Conservation (phyloP, 2,113 vertebrate genomes). For the Piprites chloris region DNA sequence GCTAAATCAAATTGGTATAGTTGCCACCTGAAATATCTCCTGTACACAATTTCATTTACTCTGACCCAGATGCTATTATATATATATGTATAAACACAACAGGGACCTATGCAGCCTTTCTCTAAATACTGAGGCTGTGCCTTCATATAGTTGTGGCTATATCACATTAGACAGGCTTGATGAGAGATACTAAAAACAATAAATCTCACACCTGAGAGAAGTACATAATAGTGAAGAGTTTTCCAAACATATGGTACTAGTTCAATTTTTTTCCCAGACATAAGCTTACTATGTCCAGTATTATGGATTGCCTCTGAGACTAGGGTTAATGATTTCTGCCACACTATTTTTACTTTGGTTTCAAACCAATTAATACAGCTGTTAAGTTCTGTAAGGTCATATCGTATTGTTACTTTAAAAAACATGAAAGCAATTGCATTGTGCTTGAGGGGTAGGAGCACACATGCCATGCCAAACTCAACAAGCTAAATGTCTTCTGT, state of each 20-base stretch:
- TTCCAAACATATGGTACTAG: not conserved
- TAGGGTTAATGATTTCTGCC: not conserved
- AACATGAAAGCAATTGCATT: not conserved
- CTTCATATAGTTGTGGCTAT: not conserved
- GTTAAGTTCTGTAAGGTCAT: constrained; percentile 32
- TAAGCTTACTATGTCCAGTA: not conserved
- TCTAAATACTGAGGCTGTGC: not conserved
- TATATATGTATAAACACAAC: not conserved
- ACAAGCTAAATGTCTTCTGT: not conserved
- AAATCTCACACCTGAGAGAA: not conserved
- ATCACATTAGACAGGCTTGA: not conserved
- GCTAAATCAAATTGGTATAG: not conserved
- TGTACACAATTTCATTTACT: not conserved
- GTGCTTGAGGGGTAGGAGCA: not conserved
- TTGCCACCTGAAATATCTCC: not conserved
- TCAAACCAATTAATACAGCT: not conserved
- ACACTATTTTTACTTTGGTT: not conserved
- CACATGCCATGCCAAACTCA: not conserved
- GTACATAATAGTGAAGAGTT: not conserved
- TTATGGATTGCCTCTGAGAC: not conserved
- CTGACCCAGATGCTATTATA: not conserved
- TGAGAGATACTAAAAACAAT: not conserved
- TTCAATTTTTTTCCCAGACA: not conserved
- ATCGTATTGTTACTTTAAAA: constrained; percentile 39
- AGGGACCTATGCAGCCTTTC: not conserved